phyloP scores from a whole-genome alignment of 2,113 vertebrate genomes.

The Mungos mungo region DNA sequence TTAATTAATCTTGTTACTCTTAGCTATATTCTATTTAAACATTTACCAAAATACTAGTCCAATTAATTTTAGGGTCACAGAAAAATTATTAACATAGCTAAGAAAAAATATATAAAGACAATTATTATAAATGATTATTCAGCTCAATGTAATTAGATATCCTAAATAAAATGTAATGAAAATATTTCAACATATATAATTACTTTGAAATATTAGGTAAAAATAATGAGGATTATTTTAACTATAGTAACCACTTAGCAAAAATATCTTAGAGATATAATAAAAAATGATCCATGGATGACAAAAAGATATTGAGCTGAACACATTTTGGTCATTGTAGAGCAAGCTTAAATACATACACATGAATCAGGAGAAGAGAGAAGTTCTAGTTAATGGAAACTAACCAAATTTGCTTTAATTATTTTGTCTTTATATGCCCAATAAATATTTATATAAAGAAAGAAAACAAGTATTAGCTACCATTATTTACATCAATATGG shows the following conservation, averaged over 20 bases:
- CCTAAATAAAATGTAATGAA: background rate
- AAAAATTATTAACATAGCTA: background rate
- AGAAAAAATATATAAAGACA: background rate
- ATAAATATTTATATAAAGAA: background rate
- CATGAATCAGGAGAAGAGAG: background rate
- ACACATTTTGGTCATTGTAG: too few relatives aligned
- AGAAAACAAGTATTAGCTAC: background rate
- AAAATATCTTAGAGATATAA: background rate
- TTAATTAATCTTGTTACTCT: background rate
- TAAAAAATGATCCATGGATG: background rate
- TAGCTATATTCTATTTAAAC: background rate
- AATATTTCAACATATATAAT: background rate
- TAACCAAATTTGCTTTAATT: background rate
- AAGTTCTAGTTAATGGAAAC: background rate
- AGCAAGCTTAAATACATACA: background rate
- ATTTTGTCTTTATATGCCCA: background rate
- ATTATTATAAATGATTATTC: too few relatives aligned
- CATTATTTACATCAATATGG: background rate
- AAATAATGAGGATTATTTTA: background rate
- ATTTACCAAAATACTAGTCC: background rate
- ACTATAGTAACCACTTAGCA: background rate
- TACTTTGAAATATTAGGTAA: background rate
- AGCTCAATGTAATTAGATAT: background rate
- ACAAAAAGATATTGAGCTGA: background rate
- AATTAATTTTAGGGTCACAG: background rate